Evolutionary conservation across 1,140 invertebrate species (phyloP).

Genomic region (Babylonia areolata): DNA sequence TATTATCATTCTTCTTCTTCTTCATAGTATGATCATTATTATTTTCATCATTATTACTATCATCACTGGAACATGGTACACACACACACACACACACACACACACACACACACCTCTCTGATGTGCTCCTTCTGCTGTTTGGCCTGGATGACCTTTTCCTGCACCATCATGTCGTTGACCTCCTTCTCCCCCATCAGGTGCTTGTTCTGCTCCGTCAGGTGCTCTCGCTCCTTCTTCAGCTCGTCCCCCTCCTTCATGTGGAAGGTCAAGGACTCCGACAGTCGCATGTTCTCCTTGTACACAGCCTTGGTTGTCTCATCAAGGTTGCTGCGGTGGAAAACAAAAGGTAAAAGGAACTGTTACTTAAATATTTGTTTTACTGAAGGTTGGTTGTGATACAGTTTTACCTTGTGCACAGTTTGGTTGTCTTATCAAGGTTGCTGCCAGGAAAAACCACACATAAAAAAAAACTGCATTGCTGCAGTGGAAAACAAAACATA

Average conservation of each 20-base stretch:
- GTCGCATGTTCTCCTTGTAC: constrained; percentile 75
- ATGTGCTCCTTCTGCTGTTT: constrained; percentile 70
- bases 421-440: constrained; percentile 75
- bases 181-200: constrained; percentile 69
- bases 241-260: constrained; percentile 73
- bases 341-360: not conserved
- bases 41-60: too few species aligned
- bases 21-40: too few species aligned
- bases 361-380: too few species aligned
- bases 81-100: not conserved
- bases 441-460: constrained; percentile 51
- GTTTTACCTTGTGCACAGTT: constrained; percentile 70
- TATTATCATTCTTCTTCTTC: too few species aligned
- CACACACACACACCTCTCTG: constrained; percentile 63
- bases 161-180: constrained; percentile 69
- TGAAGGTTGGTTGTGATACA: too few species aligned
- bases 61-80: too few species aligned
- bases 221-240: constrained; percentile 66
- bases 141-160: constrained; percentile 71
- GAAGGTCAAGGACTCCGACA: constrained; percentile 72
- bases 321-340: constrained; percentile 68
- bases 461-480: too few species aligned
- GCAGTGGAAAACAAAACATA: too few species aligned
- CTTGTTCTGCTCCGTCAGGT: constrained; percentile 66
- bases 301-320: constrained; percentile 75